Evolutionary conservation across 2,888 invertebrate genomes (phyloP).

Genomic region (Reticulitermes lucifugus): DNA sequence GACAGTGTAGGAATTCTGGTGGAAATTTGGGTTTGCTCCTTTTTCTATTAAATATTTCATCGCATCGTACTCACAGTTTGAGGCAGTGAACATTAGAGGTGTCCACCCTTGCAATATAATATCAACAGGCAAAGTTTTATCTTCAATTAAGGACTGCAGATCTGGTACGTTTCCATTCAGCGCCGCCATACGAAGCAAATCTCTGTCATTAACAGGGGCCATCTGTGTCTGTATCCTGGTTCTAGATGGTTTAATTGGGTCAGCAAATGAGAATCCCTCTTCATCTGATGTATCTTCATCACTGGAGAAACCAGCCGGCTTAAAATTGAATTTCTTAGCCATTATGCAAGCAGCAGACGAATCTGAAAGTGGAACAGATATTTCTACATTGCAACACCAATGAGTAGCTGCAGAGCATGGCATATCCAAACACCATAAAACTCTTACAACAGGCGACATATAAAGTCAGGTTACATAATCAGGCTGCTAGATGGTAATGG

Average conservation of each 20-base stretch:
- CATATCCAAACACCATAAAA: no score
- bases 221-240: not conserved
- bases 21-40: slow-evolving; percentile 16
- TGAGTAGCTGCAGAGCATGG: no score
- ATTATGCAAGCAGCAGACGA: not conserved
- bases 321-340: not conserved
- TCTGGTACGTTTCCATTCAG: not conserved
- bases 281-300: slow-evolving; percentile 21
- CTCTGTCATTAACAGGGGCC: not conserved
- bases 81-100: slow-evolving; percentile 12
- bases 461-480: no score
- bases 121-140: slow-evolving; percentile 1
- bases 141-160: not conserved
- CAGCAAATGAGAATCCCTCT: slow-evolving; percentile 15
- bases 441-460: no score
- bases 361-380: no score
- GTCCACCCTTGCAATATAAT: not conserved
- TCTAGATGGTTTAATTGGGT: not conserved
- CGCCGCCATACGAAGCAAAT: not conserved
- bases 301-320: slow-evolving; percentile 7
- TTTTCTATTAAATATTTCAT: not conserved
- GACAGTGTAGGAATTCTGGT: not conserved
- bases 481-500: no score
- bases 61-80: slow-evolving; percentile 14
- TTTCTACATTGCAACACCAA: no score